Percentiles rank a stretch among this genome's conserved stretches.
These are phyloP conservation scores for Spea multiplicata DNA, from an alignment of 2,113 vertebrate species.

Conservation along the genomic window DNA sequence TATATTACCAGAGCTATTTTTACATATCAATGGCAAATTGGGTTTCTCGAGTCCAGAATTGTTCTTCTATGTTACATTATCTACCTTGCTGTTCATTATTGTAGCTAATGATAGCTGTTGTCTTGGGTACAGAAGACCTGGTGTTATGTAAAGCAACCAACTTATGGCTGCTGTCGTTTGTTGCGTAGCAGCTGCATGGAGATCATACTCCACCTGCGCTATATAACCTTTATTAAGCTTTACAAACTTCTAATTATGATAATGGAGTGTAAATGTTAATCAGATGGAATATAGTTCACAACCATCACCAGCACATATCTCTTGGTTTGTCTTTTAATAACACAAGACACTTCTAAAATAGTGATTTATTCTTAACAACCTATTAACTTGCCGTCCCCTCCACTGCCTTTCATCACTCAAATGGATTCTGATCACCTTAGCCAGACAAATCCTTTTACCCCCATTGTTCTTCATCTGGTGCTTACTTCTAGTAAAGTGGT, in stretches of 20 bases:
- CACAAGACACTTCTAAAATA: no score
- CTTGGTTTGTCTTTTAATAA: no score
- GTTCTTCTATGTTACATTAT: background rate
- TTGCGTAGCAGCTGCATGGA: conserved; percentile 26
- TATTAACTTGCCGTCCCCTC: no score
- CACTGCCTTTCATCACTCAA: no score
- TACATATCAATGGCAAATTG: background rate
- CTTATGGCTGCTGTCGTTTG: background rate
- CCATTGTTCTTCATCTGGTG: no score
- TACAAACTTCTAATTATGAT: conserved; percentile 10
- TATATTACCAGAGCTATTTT: background rate
- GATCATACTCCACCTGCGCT: background rate
- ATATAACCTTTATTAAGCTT: conserved; percentile 16
- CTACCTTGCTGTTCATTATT: background rate
- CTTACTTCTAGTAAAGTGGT: no score
- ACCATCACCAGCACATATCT: no score
- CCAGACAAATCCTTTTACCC: no score
- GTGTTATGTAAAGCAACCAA: conserved; percentile 11
- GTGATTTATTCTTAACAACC: no score
- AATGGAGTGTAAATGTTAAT: no score
- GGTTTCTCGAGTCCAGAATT: background rate
- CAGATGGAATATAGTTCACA: no score
- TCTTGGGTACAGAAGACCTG: conserved; percentile 30
- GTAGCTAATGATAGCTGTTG: conserved; percentile 17
- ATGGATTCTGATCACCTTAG: no score